phyloP scores from a whole-genome alignment of 2,888 invertebrate genomes.

The Druceiella hillmani region DNA sequence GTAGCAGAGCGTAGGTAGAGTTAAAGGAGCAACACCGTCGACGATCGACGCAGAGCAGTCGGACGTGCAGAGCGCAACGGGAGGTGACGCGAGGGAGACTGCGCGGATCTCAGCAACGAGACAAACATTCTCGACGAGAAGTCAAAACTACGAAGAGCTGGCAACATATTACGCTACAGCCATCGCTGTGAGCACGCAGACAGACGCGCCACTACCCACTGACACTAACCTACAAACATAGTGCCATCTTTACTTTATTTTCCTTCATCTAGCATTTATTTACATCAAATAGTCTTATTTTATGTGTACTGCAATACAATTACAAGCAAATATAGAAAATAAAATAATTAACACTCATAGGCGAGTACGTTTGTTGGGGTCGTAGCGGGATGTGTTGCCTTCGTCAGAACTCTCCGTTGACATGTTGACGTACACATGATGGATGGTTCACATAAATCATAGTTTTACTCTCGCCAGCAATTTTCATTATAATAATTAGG shows the following conservation, averaged over 20 bases:
- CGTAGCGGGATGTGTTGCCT: too few relatives aligned
- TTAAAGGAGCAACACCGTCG: too few relatives aligned
- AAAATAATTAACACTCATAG: too few relatives aligned
- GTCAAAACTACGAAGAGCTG: constrained; percentile 53
- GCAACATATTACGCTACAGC: constrained; percentile 37
- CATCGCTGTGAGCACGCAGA: constrained; percentile 50
- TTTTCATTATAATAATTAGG: too few relatives aligned
- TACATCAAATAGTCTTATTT: background rate
- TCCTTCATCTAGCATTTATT: background rate
- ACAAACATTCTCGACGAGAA: constrained; percentile 47
- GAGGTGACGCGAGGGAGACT: constrained; percentile 40
- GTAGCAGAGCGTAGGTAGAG: too few relatives aligned
- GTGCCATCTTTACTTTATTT: constrained; percentile 42
- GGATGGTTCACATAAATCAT: too few relatives aligned
- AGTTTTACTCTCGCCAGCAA: too few relatives aligned
- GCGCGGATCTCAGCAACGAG: constrained; percentile 48
- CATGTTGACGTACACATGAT: too few relatives aligned
- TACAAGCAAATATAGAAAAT: too few relatives aligned
- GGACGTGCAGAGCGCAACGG: constrained; percentile 40
- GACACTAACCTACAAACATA: constrained; percentile 56
- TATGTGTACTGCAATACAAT: background rate
- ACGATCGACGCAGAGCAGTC: constrained; percentile 43
- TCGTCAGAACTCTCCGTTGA: too few relatives aligned
- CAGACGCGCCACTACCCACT: constrained; percentile 51
- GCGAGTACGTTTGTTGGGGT: too few relatives aligned